These are phyloP conservation scores for Xiphorhynchus elegans DNA, from an alignment of 2,113 vertebrate genomes.

Conservation along the genomic window DNA sequence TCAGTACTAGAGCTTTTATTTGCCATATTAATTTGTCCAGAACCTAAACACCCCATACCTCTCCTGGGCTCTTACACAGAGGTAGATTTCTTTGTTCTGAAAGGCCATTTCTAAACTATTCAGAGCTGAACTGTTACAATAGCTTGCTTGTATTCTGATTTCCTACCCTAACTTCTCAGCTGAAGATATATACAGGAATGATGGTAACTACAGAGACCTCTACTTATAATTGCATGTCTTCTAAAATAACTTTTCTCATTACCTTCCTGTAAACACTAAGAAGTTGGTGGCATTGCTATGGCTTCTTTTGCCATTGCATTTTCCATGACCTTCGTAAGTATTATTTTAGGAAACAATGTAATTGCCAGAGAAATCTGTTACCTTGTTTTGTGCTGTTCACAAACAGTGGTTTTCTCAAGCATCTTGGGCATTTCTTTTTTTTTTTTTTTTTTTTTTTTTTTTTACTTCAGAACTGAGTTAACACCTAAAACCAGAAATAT, in stretches of 20 bases:
- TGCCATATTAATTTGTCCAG: background rate
- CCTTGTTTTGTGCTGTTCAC: background rate
- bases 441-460: background rate
- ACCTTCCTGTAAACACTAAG: background rate
- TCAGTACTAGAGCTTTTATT: background rate
- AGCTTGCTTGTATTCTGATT: background rate
- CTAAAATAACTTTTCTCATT: background rate
- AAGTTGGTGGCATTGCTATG: background rate
- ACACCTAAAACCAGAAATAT: background rate
- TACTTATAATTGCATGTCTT: background rate
- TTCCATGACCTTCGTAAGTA: background rate
- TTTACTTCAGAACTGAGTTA: background rate
- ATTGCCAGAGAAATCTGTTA: background rate
- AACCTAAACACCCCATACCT: background rate
- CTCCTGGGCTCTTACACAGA: background rate
- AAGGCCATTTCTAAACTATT: background rate
- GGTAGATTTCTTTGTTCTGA: background rate
- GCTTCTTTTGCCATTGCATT: background rate
- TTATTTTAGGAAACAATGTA: background rate
- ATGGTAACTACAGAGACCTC: background rate
- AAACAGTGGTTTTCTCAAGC: background rate
- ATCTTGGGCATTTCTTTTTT: background rate
- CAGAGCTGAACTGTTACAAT: background rate
- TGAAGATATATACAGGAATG: background rate
- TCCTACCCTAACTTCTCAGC: background rate